Base-by-base conservation (phyloP, 2,113 vertebrate genomes). In the Morone saxatilis region DNA sequence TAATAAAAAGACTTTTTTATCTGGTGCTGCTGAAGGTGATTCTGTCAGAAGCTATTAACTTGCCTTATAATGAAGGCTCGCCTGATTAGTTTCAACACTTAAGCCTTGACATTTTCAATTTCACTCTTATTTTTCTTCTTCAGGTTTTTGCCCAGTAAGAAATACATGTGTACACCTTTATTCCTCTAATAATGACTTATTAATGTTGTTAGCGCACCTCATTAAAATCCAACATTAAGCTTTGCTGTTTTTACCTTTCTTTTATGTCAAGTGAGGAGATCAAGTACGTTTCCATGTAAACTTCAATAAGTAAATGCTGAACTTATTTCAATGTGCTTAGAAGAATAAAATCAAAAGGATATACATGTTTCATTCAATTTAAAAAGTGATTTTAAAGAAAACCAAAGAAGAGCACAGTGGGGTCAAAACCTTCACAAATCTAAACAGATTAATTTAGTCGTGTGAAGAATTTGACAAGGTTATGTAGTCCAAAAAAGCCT, bases 11-110 rank as follows among this genome's bases (percentile, higher is more conserved):
- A 78, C 60, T 80, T 85, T 88, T 69, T 92, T 91, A 92, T 90
- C 91, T 19, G 53, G 73, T 83, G 85, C 84, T 86, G 89, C 84
- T 90, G 84, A 85, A 84, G 89, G 80, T 89, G 90, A 90, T 91
- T 88, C 85, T 93, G 92, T 91, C 91, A 88, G 85, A 80, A 22
- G 86, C 86, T 87, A 91, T 93, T 94, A 93, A 94, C 91, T 91
- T 74, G 84, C 78, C 72, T 90, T 80, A 83, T 89, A 88, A 88
- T 71, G 86, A 88, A 89, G 87, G 88, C 85, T 81, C 54, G 40
- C 48, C 89, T 92, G 92, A 92, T 94, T 91, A 94, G 89, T 85
- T 80, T 84, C 72, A 76, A 88, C 87, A 86, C 89, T 91, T 90
- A 83, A 90, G 70, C 69, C 41, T 47, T 78, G 90, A 85, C 89